Evolutionary conservation across 30 jellyfish, hydroid and myxozoan species (phyloP).

Genomic region (Cassiopea xamachana): DNA sequence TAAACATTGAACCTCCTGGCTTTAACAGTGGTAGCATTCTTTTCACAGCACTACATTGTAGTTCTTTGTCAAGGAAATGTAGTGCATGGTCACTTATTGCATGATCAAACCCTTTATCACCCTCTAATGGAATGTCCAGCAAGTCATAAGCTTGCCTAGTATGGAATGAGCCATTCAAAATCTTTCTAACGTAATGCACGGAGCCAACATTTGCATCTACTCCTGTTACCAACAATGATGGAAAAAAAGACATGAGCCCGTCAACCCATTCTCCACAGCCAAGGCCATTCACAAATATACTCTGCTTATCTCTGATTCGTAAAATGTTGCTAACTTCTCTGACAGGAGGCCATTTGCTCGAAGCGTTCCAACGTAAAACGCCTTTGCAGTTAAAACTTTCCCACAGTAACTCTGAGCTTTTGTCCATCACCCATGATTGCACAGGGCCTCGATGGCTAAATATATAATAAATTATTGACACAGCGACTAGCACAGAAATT

Average conservation of each 20-base stretch:
- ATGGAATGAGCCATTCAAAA: conserved; percentile 81
- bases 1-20: conserved; percentile 97
- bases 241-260: conserved; percentile 70
- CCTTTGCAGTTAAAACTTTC: conserved; percentile 60
- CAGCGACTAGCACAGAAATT: background rate
- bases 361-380: conserved; percentile 77
- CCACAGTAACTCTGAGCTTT: conserved; percentile 60
- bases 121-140: conserved; percentile 51
- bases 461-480: background rate
- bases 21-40: conserved; percentile 90
- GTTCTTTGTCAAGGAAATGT: conserved; percentile 39
- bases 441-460: conserved; percentile 35
- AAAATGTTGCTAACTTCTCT: conserved; percentile 69
- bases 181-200: conserved; percentile 60
- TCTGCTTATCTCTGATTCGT: conserved; percentile 79
- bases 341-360: conserved; percentile 92
- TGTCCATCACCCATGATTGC: conserved; percentile 51
- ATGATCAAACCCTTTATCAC: conserved; percentile 83
- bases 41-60: conserved; percentile 79
- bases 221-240: conserved; percentile 67
- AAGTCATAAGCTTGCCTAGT: conserved; percentile 79
- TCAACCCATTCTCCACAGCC: conserved; percentile 94
- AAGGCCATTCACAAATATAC: conserved; percentile 85
- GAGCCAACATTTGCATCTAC: conserved; percentile 85
- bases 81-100: conserved; percentile 77